phyloP scores from a whole-genome alignment of 2,888 invertebrate species.

The Eupithecia tripunctaria region DNA sequence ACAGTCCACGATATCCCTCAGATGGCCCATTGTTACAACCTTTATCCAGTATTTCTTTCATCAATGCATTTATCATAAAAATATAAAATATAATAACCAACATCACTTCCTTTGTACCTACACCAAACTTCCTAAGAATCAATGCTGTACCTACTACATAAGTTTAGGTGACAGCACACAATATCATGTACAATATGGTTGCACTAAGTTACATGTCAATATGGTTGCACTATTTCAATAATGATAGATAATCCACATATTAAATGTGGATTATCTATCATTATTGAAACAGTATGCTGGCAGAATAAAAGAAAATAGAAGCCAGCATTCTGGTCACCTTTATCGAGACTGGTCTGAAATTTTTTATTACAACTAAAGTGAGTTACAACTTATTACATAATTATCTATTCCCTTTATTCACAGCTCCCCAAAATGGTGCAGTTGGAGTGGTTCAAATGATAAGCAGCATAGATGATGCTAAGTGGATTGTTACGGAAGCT shows the following conservation, averaged over 20 bases:
- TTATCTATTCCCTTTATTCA: conserved; percentile 16
- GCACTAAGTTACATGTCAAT: too few relatives aligned
- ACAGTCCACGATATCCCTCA: background rate
- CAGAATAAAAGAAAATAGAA: background rate
- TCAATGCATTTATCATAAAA: too few relatives aligned
- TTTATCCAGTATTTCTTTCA: too few relatives aligned
- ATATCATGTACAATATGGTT: too few relatives aligned
- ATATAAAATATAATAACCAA: background rate
- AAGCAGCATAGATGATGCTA: conserved; percentile 85
- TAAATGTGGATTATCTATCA: too few relatives aligned
- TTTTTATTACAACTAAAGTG: background rate
- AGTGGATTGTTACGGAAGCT: conserved; percentile 89
- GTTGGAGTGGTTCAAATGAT: conserved; percentile 93
- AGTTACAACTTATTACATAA: background rate
- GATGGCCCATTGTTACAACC: background rate
- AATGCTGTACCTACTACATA: background rate
- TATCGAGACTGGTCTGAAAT: background rate
- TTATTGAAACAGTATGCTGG: background rate
- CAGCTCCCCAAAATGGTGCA: conserved; percentile 90
- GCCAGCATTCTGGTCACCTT: background rate
- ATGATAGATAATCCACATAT: too few relatives aligned
- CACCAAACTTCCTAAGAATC: background rate
- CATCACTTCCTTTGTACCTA: background rate
- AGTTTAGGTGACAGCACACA: too few relatives aligned
- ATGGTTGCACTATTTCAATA: background rate